These are phyloP conservation scores for Zelostemma sp. DNA, from an alignment of 1,140 invertebrate genomes.

Conservation along the genomic window DNA sequence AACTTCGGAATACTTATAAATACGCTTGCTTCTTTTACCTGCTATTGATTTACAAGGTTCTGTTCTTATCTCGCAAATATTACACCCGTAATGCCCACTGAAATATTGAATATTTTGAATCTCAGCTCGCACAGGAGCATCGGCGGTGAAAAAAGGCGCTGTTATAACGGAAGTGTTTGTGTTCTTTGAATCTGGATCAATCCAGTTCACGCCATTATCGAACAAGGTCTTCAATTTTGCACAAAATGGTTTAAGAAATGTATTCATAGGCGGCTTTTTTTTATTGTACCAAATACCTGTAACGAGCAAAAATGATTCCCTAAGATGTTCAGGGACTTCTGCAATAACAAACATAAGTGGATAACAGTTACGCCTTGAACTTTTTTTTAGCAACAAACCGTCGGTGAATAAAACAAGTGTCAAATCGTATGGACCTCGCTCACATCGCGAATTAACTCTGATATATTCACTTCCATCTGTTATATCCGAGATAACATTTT, in stretches of 20 bases:
- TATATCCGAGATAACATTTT: no score
- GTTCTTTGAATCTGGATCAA: not conserved
- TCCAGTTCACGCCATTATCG: not conserved
- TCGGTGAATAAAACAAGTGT: no score
- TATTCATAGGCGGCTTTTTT: not conserved
- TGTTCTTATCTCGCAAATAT: not conserved
- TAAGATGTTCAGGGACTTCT: no score
- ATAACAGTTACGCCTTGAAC: no score
- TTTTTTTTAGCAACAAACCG: no score
- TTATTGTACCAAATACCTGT: no score
- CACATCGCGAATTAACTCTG: no score
- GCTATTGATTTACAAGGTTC: not conserved
- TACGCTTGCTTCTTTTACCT: not conserved
- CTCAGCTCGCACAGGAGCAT: not conserved
- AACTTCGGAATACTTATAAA: not conserved
- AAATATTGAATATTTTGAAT: not conserved
- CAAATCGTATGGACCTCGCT: no score
- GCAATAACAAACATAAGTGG: no score
- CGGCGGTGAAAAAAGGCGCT: not conserved
- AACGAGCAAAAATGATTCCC: no score
- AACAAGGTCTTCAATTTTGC: not conserved
- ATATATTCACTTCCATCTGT: no score
- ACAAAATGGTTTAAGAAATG: not conserved
- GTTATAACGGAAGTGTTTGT: not conserved
- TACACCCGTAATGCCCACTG: no score